A percentile compares a stretch with the other conserved stretches of the same genome.
Conservation (phyloP, 2,113 vertebrate species). For the Mormoops blainvillei region DNA sequence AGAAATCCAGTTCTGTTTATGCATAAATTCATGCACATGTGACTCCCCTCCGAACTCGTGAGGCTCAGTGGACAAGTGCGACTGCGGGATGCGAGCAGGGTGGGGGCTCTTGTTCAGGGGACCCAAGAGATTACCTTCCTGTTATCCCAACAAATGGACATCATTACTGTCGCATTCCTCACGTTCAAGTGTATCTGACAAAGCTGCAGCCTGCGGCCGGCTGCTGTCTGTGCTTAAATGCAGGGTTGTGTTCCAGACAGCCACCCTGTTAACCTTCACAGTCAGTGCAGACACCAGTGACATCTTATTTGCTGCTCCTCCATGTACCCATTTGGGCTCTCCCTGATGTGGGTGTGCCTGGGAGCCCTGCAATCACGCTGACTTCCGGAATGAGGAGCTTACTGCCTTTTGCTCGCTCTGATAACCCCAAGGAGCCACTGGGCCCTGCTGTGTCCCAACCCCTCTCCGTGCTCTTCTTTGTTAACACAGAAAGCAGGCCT, state of each 20-base stretch:
- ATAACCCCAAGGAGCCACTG: neutral
- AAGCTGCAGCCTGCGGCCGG: neutral
- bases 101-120: neutral
- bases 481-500: neutral
- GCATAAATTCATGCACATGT: too few species aligned
- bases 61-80: neutral
- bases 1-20: neutral
- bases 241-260: neutral
- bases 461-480: neutral
- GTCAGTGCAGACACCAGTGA: neutral
- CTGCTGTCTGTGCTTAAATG: neutral
- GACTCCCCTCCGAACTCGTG: accelerated
- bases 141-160: neutral
- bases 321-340: neutral
- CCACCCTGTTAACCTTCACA: neutral
- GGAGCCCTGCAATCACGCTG: neutral
- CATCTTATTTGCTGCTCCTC: neutral
- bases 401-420: neutral
- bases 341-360: neutral
- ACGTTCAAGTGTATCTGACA: neutral
- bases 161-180: neutral
- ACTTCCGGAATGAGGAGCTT: neutral
- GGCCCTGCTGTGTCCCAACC: neutral
- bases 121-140: neutral
- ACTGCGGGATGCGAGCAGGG: neutral